Conservation (phyloP, 2,113 vertebrate genomes). For the Phyllopteryx taeniolatus region DNA sequence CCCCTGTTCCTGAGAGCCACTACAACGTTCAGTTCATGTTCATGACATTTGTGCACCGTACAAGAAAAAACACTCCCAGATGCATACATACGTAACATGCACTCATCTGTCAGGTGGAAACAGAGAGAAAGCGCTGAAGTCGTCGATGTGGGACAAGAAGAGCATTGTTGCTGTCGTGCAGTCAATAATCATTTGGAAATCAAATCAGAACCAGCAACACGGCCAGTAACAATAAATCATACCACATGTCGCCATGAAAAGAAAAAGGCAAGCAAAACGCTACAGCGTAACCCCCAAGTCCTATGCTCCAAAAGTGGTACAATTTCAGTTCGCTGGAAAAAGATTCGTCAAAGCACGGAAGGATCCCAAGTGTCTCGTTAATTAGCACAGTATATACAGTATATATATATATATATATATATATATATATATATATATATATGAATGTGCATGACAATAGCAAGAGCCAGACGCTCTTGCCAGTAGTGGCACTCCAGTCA, state of each 20-base stretch:
- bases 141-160: not conserved
- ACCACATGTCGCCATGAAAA: not conserved
- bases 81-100: conserved; percentile 4
- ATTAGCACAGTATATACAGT: too few relatives aligned
- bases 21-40: conserved; percentile 29
- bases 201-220: conserved; percentile 27
- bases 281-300: not conserved
- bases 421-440: too few relatives aligned
- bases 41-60: conserved; percentile 15
- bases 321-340: too few relatives aligned
- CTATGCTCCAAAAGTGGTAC: too few relatives aligned
- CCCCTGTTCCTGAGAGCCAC: conserved; percentile 13
- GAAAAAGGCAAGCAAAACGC: not conserved
- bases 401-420: too few relatives aligned
- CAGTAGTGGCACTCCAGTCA: too few relatives aligned
- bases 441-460: too few relatives aligned
- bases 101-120: not conserved
- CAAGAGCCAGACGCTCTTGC: too few relatives aligned
- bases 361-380: too few relatives aligned
- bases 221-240: conserved; percentile 31
- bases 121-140: not conserved
- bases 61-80: conserved; percentile 30
- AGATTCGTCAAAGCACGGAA: too few relatives aligned
- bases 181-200: conserved; percentile 36
- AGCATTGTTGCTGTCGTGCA: conserved; percentile 4